A percentile compares a stretch with the other conserved stretches of the same genome.
phyloP scores from a whole-genome alignment of 1,140 invertebrate genomes.

The Neotoxoptera formosana region DNA sequence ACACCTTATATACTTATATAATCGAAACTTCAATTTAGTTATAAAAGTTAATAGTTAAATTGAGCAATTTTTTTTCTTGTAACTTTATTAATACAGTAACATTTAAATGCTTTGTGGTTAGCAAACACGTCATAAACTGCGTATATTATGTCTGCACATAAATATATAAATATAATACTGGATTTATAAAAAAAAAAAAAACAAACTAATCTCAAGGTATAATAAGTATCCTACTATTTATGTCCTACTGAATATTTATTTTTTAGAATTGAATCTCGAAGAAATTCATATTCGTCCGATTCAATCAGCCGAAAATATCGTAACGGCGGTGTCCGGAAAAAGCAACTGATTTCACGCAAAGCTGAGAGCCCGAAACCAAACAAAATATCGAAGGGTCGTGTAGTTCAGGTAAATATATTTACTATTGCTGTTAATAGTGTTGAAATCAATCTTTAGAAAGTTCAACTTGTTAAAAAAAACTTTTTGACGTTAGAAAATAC shows the following conservation, averaged over 20 bases:
- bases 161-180: neutral
- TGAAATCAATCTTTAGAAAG: neutral
- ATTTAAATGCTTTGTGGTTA: neutral
- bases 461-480: neutral
- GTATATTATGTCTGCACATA: neutral
- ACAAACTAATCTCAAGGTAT: neutral
- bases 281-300: slow-evolving; percentile 50
- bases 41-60: neutral
- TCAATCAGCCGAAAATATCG: slow-evolving; percentile 36
- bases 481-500: neutral
- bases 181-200: neutral
- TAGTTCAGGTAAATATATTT: slow-evolving; percentile 36
- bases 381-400: neutral
- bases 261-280: slow-evolving; percentile 34
- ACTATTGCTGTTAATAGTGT: neutral
- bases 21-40: neutral
- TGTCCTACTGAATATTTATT: neutral
- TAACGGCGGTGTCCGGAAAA: neutral
- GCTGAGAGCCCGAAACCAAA: neutral
- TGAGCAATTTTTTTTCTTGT: neutral
- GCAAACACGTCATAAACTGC: neutral
- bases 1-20: neutral
- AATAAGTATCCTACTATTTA: neutral
- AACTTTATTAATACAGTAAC: neutral
- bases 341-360: neutral